These are phyloP conservation scores for Turritopsis dohrnii DNA, from an alignment of 30 jellyfish, hydroid and myxozoan species.

Conservation along the genomic window DNA sequence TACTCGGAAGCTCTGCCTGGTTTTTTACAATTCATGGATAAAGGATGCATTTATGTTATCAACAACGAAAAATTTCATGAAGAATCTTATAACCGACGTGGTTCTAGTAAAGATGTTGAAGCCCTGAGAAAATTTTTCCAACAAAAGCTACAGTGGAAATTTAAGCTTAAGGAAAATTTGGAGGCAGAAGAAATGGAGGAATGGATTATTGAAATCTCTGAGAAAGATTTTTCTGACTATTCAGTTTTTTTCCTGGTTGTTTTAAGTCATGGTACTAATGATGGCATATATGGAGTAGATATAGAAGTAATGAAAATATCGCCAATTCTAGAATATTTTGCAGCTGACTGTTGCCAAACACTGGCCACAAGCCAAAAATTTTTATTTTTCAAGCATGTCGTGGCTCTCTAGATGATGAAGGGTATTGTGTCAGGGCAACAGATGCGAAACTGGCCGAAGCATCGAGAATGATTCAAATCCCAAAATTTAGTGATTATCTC, in stretches of 20 bases:
- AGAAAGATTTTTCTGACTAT: background rate
- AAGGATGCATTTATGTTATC: slow-evolving; percentile 3
- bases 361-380: slow-evolving; percentile 51
- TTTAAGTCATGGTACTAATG: slow-evolving; percentile 52
- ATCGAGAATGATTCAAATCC: slow-evolving; percentile 14
- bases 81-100: slow-evolving; percentile 9
- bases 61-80: background rate
- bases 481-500: slow-evolving; percentile 64
- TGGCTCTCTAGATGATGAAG: slow-evolving; percentile 56
- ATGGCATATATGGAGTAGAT: slow-evolving; percentile 67
- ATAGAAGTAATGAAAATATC: slow-evolving; percentile 13
- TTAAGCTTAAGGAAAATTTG: background rate
- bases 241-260: slow-evolving; percentile 35
- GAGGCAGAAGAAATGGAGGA: slow-evolving; percentile 5
- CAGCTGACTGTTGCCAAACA: slow-evolving; percentile 51
- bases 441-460: background rate
- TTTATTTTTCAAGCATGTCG: slow-evolving; percentile 82
- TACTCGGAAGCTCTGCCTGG: background rate
- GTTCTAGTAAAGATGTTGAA: slow-evolving; percentile 47
- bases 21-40: background rate
- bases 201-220: background rate
- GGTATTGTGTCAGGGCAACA: background rate
- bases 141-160: slow-evolving; percentile 23
- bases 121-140: slow-evolving; percentile 36
- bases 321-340: slow-evolving; percentile 31